Evolutionary conservation across 2,888 invertebrate genomes (phyloP).

Genomic region (Spodoptera exigua): DNA sequence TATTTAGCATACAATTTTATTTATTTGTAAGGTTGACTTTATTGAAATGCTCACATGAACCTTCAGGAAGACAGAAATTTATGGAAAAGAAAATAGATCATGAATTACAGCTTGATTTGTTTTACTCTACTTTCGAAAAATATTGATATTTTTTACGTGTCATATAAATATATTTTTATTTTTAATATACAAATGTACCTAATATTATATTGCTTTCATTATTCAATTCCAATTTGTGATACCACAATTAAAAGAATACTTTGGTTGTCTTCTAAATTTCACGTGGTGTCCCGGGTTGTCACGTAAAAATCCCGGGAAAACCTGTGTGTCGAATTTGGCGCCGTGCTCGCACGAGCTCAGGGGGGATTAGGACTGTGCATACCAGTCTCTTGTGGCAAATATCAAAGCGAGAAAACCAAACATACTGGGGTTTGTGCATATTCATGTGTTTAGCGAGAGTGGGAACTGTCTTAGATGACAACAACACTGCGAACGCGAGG

Average conservation of each 20-base stretch:
- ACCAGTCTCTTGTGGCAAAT: constrained; percentile 49
- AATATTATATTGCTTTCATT: no score
- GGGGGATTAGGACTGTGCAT: constrained; percentile 63
- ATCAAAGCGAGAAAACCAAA: constrained; percentile 56
- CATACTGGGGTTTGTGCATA: constrained; percentile 45
- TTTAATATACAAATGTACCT: no score
- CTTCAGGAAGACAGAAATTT: no score
- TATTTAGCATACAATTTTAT: no score
- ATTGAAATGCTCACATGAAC: no score
- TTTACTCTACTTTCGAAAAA: no score
- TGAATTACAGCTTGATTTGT: no score
- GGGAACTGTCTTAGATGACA: constrained; percentile 18
- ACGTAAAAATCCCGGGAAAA: constrained; percentile 56
- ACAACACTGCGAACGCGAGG: background rate
- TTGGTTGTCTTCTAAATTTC: constrained; percentile 26
- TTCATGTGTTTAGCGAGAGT: constrained; percentile 31
- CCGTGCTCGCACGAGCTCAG: constrained; percentile 63
- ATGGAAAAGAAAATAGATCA: no score
- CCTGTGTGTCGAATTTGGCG: constrained; percentile 54
- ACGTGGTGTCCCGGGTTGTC: constrained; percentile 37
- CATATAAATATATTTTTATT: no score
- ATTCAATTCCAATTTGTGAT: constrained; percentile 10
- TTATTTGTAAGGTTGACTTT: no score
- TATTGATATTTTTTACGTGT: no score
- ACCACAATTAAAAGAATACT: constrained; percentile 3